Base-by-base conservation (phyloP, 1,140 invertebrate species). In the Ctenoplectra terminalis region DNA sequence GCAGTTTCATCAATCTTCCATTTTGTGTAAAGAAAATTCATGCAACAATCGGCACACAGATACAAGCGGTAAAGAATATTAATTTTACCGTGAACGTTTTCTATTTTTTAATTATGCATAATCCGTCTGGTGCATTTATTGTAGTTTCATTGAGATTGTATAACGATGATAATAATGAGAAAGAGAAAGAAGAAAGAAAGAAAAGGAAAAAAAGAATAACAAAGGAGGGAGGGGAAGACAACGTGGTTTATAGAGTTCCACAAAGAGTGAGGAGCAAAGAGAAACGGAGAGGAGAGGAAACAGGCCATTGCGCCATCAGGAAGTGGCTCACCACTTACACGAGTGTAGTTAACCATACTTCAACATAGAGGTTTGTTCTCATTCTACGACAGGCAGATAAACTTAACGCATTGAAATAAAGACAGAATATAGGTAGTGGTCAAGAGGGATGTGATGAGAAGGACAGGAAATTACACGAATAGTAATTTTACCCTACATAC, bases 261-360 rank as follows among this genome's bases (percentile, higher is more conserved):
- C 40, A 64, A 74, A 80, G 79, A 58, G 34, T 15, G 50, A 74
- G 48, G 23, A 80, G 54, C 9, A 56, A 78, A 52, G 76, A 81
- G 43, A 46, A 54, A 29, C 23, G 54, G 43, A 81, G 84, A 71
- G 71, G 52, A 85, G 79, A 85, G 83, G 83, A 78, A 85, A 74
- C 78, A 60, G 61, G 63, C 89, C 88, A 91, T 91, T 91, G 89
- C 90, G 88, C 90, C 90, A 91, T 90, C 87, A 90, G 90, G 90
- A 91, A 91, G 89, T 91, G 87, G 88, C 89, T 91, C 86, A 84
- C 86, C 81, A 86, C 81, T 88, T 85, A 87, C 81, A 90, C 76
- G 75, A 71, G 76, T 84, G 67, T 71, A 83, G 73, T 87, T 89
- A 87, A 88, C 81, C 66, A 81, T 83, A 61, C 70, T 67, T 56